Evolutionary conservation across 2,797 vertebrate species (phyloP), one percentile per base, ranked within the genome.

Genomic region (Catamblyrhynchus diadema): DNA sequence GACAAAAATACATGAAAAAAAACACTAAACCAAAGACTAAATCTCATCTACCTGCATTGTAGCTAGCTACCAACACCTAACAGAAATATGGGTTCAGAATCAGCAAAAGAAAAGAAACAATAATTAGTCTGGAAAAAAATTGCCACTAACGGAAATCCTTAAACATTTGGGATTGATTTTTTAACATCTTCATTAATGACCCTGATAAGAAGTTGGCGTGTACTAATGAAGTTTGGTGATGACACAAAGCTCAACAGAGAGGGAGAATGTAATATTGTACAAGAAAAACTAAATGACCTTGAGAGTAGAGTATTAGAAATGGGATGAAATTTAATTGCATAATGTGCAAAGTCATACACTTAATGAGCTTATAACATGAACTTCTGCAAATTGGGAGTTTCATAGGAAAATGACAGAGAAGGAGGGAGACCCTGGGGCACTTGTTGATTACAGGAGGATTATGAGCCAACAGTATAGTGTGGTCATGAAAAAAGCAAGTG

Each of bases 171-270:
- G 93, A 94, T 28, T 86, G 87, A 72, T 54, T 91, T 94, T 86
- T 72, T 95, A 95, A 96, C 89, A 35, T 96, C 96, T 96, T 95
- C 80, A 96, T 96, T 96, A 96, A 67, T 91, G 84, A 80, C 64
- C 59, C 60, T 71, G 64, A 82, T 85, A 89, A 91, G 82, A 87
- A 96, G 24, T 32, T 91, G 82, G 47, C 9, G 0, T 61, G 54
- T 81, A 61, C 65, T 96, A 90, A 94, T 96, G 87, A 95, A 96
- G 65, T 94, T 86, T 86, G 65, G 82, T 93, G 90, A 56, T 88
- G 72, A 74, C 72, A 89, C 71, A 86, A 94, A 90, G 65, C 95
- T 96, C 90, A 96, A 41, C 53, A 91, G 94, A 91, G 85, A 86
- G 39, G 24, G 47, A 88, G 69, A 54, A 25, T 69, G n/a, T 81